A percentile compares a stretch with the other conserved stretches of the same genome.
Conservation (phyloP, 2,113 vertebrate genomes). For the Spheniscus mendiculus region DNA sequence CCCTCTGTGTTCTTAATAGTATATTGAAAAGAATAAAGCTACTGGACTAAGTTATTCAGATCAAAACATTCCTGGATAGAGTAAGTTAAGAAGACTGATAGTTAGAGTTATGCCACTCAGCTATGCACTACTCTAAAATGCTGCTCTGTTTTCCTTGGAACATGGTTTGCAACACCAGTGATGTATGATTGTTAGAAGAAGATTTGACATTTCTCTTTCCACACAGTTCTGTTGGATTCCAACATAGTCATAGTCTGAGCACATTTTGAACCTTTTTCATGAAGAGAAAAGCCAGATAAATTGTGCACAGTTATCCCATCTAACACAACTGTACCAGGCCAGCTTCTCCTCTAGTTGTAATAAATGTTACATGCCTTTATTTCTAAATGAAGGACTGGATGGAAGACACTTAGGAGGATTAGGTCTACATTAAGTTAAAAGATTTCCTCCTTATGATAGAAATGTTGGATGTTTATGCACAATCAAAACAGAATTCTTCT, state of each 20-base stretch:
- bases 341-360: not conserved
- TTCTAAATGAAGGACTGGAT: not conserved
- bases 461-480: not conserved
- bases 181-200: not conserved
- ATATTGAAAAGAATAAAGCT: not conserved
- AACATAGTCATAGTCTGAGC: not conserved
- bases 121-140: not conserved
- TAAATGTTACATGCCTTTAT: not conserved
- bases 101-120: not conserved
- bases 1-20: not conserved
- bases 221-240: not conserved
- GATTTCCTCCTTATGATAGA: not conserved
- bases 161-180: not conserved
- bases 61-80: not conserved
- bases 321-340: not conserved
- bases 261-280: not conserved
- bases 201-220: not conserved
- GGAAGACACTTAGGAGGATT: not conserved
- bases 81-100: not conserved
- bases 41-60: not conserved
- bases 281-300: not conserved
- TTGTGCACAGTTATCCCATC: not conserved
- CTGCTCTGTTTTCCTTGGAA: not conserved
- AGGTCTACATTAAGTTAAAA: not conserved
- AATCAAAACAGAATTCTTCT: not conserved